Conservation (phyloP, 1,140 invertebrate species). For the Diorhabda elongata region DNA sequence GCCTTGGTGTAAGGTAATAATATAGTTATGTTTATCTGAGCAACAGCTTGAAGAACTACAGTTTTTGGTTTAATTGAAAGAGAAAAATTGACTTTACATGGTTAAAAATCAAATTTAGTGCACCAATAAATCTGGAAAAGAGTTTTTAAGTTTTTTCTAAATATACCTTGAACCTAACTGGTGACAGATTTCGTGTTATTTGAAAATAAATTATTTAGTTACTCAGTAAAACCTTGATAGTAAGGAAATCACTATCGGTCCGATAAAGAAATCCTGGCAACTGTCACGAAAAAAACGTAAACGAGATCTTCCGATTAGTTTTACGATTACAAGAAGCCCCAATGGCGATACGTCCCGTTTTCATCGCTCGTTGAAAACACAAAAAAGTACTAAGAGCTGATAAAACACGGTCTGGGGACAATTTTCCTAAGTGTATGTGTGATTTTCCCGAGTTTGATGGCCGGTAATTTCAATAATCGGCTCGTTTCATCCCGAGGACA, state of each 20-base stretch:
- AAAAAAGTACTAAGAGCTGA: conserved; percentile 1
- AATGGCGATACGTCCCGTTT: not conserved
- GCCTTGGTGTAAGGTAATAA: no score
- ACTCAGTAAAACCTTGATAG: not conserved
- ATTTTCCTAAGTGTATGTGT: conserved; percentile 21
- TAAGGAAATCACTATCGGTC: not conserved
- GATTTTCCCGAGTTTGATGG: conserved; percentile 21
- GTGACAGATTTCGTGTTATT: no score
- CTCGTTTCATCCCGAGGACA: conserved; percentile 16
- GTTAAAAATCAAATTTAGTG: no score
- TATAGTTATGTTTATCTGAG: no score
- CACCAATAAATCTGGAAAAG: no score
- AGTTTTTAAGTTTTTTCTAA: no score
- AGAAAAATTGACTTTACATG: no score
- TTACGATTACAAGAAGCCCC: conserved; percentile 1
- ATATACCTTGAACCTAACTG: no score
- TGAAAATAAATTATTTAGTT: no score
- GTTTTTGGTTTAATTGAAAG: no score
- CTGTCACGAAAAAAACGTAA: not conserved
- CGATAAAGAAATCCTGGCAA: not conserved
- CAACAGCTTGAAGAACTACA: no score
- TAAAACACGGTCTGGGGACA: conserved; percentile 1
- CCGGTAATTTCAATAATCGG: conserved; percentile 24
- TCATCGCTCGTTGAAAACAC: conserved; percentile 1
- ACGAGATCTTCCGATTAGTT: not conserved